Conservation (phyloP, 2,113 vertebrate species). For the Phyllopteryx taeniolatus region DNA sequence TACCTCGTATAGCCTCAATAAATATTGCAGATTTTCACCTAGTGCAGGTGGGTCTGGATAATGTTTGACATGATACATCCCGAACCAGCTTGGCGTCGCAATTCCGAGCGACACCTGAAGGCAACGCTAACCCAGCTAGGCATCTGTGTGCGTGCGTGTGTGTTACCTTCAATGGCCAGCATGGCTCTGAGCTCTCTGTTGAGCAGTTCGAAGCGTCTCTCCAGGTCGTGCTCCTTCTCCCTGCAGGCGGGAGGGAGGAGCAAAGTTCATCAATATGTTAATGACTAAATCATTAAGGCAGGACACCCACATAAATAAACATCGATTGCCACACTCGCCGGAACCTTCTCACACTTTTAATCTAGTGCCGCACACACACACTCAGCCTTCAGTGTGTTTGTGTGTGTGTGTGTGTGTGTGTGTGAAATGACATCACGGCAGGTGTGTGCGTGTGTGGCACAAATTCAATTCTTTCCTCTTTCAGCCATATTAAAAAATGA, state of each 20-base stretch:
- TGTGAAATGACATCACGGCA: conserved; percentile 8
- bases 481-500: conserved; percentile 75
- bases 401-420: conserved; percentile 19
- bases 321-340: conserved; percentile 87
- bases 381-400: background rate
- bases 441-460: conserved; percentile 22
- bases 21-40: background rate
- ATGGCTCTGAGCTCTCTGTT: conserved; percentile 96
- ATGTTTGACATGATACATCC: background rate
- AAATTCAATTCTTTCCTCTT: conserved; percentile 77
- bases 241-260: conserved; percentile 65
- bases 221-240: conserved; percentile 99
- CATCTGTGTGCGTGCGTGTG: conserved; percentile 14
- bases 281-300: conserved; percentile 99
- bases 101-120: conserved; percentile 1
- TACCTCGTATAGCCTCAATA: too few species aligned
- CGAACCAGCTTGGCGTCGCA: background rate
- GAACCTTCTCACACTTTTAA: conserved; percentile 88
- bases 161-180: conserved; percentile 98
- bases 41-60: background rate
- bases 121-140: background rate
- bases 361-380: conserved; percentile 81
- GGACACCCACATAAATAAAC: conserved; percentile 88
- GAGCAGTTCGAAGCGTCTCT: conserved; percentile 95
- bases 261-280: conserved; percentile 99